Evolutionary conservation across 2,113 vertebrate species (phyloP).

Genomic region (Piprites chloris): DNA sequence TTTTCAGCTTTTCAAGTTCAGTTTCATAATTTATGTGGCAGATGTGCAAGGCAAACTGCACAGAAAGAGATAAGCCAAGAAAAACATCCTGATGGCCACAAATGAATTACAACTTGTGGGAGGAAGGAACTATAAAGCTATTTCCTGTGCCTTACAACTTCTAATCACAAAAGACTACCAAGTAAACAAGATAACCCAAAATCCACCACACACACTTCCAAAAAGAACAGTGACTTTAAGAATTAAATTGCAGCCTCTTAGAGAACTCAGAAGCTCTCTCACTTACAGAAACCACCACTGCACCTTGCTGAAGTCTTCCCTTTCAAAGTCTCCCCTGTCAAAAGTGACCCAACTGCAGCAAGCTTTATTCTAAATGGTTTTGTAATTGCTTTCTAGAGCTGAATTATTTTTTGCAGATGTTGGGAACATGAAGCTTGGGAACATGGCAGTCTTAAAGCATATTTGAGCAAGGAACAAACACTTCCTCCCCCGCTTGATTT

Average conservation of each 20-base stretch:
- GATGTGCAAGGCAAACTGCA: slow-evolving; percentile 73
- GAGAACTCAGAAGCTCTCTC: neutral
- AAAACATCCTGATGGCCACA: slow-evolving; percentile 77
- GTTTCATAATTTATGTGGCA: slow-evolving; percentile 72
- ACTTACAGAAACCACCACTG: neutral
- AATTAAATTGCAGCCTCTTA: neutral
- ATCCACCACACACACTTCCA: neutral
- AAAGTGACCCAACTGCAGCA: neutral
- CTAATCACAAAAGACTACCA: slow-evolving; percentile 60
- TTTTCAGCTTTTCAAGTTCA: slow-evolving; percentile 68
- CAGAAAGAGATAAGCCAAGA: slow-evolving; percentile 74
- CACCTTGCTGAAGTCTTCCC: neutral
- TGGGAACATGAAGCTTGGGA: neutral
- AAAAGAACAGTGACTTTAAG: neutral
- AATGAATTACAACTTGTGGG: slow-evolving; percentile 69
- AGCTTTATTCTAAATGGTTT: neutral
- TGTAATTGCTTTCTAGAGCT: neutral
- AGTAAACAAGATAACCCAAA: slow-evolving; percentile 62
- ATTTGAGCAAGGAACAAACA: neutral
- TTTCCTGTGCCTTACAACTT: slow-evolving; percentile 72
- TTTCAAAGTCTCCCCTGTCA: neutral
- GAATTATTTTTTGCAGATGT: neutral
- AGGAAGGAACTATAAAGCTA: slow-evolving; percentile 75
- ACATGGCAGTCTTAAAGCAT: neutral
- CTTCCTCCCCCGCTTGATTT: neutral